Evolutionary conservation across 2,113 vertebrate genomes (phyloP), one percentile per base, ranked within the genome.

Genomic region (Pangasianodon gigas): DNA sequence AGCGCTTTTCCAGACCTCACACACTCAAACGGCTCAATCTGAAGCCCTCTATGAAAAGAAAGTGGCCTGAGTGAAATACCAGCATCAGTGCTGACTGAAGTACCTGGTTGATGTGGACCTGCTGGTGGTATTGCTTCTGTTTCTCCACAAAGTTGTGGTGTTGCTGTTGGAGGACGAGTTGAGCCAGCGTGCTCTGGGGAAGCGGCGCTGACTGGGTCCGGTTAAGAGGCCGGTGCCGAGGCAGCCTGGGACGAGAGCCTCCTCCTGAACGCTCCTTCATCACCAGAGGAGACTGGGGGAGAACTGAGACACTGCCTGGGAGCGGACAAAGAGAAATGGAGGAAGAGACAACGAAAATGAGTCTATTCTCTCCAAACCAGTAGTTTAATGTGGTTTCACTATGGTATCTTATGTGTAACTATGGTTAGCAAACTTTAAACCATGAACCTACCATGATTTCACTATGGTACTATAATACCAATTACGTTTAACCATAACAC

Each of bases 91-190:
- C 85, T 41, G 32, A 37, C 18, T 87, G 21, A 96, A 56, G 71
- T 96, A 99, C 98, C 97, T 99, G 98, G 95, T 98, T 99, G 96
- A 99, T 97, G 91, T 99, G 98, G 93, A 99, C 94, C 94, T 99
- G 97, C 93, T 99, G 98, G 94, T 99, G 98, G 94, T 98, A 98
- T 84, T 98, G 97, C 94, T 99, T 99, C 95, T 99, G 98, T 90
- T 98, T 99, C 95, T 99, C 98, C 95, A 99, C 93, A 95, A 99
- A 99, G 62, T 99, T 97, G 93, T 99, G 98, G 95, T 99, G 98
- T 79, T 99, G 98, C 93, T 99, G 98, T 94, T 99, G 98, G 92
- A 99, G 98, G 92, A 99, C 97, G 84, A 99, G 96, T 93, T 99
- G 98, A 82, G 98, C 98, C 96, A 99, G 95, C 0, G 98, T 97